Evolutionary conservation across 2,113 vertebrate genomes (phyloP).

Genomic region (Nestor notabilis): DNA sequence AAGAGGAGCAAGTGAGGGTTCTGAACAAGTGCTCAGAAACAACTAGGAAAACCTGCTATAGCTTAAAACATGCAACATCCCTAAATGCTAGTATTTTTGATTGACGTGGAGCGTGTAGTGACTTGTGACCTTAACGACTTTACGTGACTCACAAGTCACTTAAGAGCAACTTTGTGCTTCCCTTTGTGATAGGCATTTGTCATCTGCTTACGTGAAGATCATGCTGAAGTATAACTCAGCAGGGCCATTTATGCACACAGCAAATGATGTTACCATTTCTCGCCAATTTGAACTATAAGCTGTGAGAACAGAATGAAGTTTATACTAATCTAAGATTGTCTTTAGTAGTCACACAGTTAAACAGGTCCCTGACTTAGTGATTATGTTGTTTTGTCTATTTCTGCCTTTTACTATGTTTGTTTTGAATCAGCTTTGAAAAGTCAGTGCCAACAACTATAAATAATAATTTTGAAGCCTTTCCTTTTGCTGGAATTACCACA

Average conservation of each 20-base stretch:
- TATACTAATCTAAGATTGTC: neutral
- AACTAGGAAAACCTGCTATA: neutral
- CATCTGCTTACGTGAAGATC: neutral
- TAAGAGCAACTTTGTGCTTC: neutral
- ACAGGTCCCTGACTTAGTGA: neutral
- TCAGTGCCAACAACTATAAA: neutral
- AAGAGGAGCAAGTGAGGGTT: neutral
- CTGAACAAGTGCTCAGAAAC: neutral
- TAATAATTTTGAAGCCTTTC: neutral
- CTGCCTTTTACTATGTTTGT: neutral
- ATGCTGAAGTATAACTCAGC: neutral
- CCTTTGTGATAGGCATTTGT: neutral
- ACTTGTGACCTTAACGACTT: neutral
- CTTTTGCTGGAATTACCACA: neutral
- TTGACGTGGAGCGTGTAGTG: accelerated
- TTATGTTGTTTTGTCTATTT: neutral
- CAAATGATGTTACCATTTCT: neutral
- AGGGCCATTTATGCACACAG: neutral
- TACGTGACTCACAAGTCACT: neutral
- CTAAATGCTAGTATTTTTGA: neutral
- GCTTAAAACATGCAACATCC: neutral
- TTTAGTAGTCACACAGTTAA: neutral
- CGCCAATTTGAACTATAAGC: accelerated
- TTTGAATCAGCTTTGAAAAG: neutral
- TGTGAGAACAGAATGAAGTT: neutral